Evolutionary conservation across 2,797 vertebrate genomes (phyloP).

Genomic region (Myotis findleyi): DNA sequence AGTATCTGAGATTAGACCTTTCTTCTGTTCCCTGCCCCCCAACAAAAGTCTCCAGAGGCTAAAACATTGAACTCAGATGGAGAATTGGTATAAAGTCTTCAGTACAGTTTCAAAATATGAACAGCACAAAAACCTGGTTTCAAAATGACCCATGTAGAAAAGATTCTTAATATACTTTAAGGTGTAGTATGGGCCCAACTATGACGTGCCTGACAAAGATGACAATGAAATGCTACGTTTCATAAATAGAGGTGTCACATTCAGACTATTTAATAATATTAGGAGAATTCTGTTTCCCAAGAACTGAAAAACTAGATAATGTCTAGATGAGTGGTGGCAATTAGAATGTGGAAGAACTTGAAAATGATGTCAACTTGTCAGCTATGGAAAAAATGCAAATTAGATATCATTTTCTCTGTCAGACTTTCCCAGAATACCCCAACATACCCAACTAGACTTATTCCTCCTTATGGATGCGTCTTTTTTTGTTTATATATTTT

Average conservation of each 20-base stretch:
- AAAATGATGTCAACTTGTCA: not conserved
- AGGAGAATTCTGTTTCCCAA: slow-evolving; percentile 1
- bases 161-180: slow-evolving; percentile 15
- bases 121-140: slow-evolving; percentile 16
- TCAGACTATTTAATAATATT: slow-evolving; percentile 52
- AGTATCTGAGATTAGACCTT: slow-evolving; percentile 18
- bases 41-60: not conserved
- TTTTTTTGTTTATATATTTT: not conserved
- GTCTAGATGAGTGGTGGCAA: not conserved
- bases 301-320: slow-evolving; percentile 23
- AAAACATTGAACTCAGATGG: not conserved
- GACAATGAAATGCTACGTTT: slow-evolving; percentile 21
- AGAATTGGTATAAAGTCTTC: not conserved
- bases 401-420: not conserved
- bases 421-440: not conserved
- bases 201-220: slow-evolving; percentile 35
- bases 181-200: not conserved
- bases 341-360: not conserved
- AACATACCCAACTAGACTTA: not conserved
- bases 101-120: slow-evolving; percentile 19
- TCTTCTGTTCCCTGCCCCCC: not conserved
- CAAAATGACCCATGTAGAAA: slow-evolving; percentile 33
- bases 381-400: not conserved
- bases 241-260: slow-evolving; percentile 38
- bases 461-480: not conserved